phyloP scores from a whole-genome alignment of 2,888 invertebrate genomes.

The Phaedon cochleariae region DNA sequence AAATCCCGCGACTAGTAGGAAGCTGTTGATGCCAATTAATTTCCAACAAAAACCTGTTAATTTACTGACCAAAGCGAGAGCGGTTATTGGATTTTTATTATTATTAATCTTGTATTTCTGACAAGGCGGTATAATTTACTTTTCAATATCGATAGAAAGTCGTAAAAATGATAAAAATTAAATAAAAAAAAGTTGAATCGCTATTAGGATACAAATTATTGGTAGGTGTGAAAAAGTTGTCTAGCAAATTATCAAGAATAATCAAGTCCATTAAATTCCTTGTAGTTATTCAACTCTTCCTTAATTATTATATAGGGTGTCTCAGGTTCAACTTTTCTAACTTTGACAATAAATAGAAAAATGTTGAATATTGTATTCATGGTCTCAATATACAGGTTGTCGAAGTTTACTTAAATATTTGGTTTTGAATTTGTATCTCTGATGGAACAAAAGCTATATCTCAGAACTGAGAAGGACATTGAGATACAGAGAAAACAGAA shows the following conservation, averaged over 20 bases:
- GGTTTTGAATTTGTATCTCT: too few relatives aligned
- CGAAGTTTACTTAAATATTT: too few relatives aligned
- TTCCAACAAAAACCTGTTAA: slow-evolving; percentile 17
- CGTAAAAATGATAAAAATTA: neutral
- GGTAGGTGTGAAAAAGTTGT: neutral
- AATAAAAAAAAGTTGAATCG: neutral
- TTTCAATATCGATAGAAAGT: slow-evolving; percentile 1
- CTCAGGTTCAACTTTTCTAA: too few relatives aligned
- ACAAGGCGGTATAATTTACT: neutral
- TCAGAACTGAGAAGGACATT: too few relatives aligned
- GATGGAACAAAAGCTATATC: too few relatives aligned
- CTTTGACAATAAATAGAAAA: too few relatives aligned
- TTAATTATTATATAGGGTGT: too few relatives aligned
- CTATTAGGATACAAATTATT: neutral
- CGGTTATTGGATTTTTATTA: neutral
- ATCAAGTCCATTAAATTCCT: neutral
- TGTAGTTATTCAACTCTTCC: too few relatives aligned
- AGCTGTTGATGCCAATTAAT: slow-evolving; percentile 23
- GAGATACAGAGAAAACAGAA: too few relatives aligned
- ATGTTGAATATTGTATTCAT: too few relatives aligned
- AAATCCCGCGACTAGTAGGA: slow-evolving; percentile 9
- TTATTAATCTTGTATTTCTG: neutral
- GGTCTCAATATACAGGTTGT: too few relatives aligned
- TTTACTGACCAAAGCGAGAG: slow-evolving; percentile 11
- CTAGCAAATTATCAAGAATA: neutral